Conservation (phyloP, 2,113 vertebrate genomes). For the Pholis gunnellus region DNA sequence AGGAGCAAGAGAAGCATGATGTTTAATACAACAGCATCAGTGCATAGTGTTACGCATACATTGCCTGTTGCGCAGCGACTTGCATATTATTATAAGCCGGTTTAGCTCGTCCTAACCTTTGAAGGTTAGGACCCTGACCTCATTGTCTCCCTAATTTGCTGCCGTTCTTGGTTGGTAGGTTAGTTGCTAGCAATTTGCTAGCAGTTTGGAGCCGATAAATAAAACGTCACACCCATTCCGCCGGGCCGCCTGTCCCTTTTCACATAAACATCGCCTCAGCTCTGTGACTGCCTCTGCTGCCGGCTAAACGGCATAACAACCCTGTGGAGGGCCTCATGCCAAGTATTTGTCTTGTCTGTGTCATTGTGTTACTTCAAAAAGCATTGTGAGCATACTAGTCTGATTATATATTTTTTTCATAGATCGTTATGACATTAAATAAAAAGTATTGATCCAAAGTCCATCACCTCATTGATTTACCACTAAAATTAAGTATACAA, state of each 20-base stretch:
- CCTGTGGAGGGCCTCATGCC: background rate
- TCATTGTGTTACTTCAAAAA: background rate
- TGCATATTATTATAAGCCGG: background rate
- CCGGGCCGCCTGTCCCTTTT: background rate
- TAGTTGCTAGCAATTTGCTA: background rate
- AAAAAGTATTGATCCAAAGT: slow-evolving; percentile 8
- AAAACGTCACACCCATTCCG: background rate
- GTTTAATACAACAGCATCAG: too few species aligned
- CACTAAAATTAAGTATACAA: slow-evolving; percentile 17
- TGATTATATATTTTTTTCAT: background rate
- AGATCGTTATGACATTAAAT: slow-evolving; percentile 3
- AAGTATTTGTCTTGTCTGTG: background rate
- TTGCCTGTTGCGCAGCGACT: background rate
- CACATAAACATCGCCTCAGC: background rate
- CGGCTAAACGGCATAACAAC: background rate
- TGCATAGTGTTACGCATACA: background rate
- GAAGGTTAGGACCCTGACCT: too few species aligned
- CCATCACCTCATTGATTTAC: slow-evolving; percentile 5
- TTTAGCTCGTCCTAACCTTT: too few species aligned
- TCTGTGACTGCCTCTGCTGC: background rate
- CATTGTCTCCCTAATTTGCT: too few species aligned
- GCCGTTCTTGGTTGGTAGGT: too few species aligned
- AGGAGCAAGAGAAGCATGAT: too few species aligned
- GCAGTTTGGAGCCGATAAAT: background rate
- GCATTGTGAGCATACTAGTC: background rate